A percentile compares a stretch with the other conserved stretches of the same genome.
These are phyloP conservation scores for Scyliorhinus canicula DNA, from an alignment of 2,797 vertebrate species.

Conservation along the genomic window DNA sequence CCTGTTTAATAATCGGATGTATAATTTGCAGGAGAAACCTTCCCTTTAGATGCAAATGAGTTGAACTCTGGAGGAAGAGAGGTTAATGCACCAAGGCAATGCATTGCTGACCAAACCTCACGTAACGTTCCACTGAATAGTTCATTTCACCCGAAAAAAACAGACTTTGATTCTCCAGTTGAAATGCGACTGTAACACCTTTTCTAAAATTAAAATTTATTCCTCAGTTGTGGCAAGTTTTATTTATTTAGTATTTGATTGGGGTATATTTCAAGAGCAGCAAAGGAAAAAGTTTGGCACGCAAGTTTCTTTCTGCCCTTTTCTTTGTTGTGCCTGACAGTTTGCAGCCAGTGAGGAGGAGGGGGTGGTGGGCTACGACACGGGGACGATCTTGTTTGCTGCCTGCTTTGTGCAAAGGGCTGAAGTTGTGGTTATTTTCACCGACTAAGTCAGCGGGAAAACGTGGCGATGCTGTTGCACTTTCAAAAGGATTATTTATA, in stretches of 20 bases:
- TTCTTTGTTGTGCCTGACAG: background rate
- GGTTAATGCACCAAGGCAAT: conserved; percentile 44
- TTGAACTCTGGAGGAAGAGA: conserved; percentile 40
- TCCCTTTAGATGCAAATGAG: conserved; percentile 49
- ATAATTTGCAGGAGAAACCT: conserved; percentile 37
- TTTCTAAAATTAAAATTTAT: conserved; percentile 29
- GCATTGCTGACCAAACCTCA: conserved; percentile 40
- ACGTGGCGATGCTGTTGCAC: background rate
- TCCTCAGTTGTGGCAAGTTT: conserved; percentile 22
- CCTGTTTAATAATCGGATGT: conserved; percentile 40
- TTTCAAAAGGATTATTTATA: background rate
- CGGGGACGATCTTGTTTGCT: too few species aligned
- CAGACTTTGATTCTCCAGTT: background rate
- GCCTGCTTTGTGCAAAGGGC: too few species aligned
- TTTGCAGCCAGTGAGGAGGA: background rate
- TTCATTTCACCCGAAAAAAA: background rate
- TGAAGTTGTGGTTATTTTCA: background rate
- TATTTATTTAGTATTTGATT: background rate
- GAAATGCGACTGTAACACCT: conserved; percentile 31
- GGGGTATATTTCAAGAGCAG: background rate
- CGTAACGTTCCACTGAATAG: conserved; percentile 28
- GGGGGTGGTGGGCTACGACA: too few species aligned
- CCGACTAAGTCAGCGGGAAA: background rate
- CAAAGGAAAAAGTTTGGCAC: background rate
- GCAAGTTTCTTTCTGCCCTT: background rate